Evolutionary conservation across 2,888 invertebrate genomes (phyloP).

Genomic region (Polydesmus complanatus): DNA sequence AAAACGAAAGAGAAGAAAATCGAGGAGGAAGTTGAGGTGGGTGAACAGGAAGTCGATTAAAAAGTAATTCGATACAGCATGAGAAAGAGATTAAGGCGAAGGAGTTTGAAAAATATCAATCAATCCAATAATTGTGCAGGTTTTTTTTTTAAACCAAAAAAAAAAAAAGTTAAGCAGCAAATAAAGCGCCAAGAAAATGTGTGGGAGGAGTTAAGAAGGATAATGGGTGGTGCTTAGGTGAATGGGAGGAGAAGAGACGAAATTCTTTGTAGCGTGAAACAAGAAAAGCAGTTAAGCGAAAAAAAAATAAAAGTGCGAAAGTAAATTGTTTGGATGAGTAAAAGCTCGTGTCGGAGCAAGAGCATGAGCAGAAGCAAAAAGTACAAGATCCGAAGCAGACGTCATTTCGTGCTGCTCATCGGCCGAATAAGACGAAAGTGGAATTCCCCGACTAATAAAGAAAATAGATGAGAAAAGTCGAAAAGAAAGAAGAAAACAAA

Average conservation of each 20-base stretch:
- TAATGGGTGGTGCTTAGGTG: no score
- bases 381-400: no score
- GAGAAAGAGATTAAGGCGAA: background rate
- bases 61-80: background rate
- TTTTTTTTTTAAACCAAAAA: background rate
- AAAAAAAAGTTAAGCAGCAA: background rate
- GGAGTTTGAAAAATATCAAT: no score
- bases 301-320: background rate
- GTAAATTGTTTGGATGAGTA: no score
- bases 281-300: background rate
- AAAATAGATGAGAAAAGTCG: no score
- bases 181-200: background rate
- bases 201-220: background rate
- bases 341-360: no score
- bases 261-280: background rate
- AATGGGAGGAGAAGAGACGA: background rate
- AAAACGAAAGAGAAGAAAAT: no score
- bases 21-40: no score
- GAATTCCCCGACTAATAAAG: no score
- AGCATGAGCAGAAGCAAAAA: no score
- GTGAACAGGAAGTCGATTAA: background rate
- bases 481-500: no score
- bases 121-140: no score
- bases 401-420: background rate
- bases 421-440: background rate